Conservation (phyloP, 2,888 invertebrate genomes). For the Drosophila diplacantha region DNA sequence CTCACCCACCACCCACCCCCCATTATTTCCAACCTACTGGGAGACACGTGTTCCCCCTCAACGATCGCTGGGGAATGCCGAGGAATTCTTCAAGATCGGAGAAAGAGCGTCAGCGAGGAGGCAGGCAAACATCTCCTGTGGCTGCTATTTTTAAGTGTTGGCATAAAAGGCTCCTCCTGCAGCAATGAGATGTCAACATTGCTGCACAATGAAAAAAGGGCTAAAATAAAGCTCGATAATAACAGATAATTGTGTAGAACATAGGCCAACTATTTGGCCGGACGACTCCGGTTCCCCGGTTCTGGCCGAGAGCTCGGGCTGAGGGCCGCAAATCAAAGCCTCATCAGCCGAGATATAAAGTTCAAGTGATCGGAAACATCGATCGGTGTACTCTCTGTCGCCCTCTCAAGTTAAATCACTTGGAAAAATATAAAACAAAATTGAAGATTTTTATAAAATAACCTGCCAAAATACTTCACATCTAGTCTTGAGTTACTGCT, state of each 20-base stretch:
- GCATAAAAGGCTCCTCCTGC: slow-evolving; percentile 55
- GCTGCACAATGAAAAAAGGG: slow-evolving; percentile 35
- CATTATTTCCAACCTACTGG: slow-evolving; percentile 4
- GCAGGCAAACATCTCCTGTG: slow-evolving; percentile 47
- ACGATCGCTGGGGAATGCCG: slow-evolving; percentile 33
- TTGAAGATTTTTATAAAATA: neutral
- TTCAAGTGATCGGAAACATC: slow-evolving; percentile 67
- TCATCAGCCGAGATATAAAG: slow-evolving; percentile 67
- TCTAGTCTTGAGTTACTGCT: neutral
- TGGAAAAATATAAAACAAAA: neutral
- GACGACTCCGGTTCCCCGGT: slow-evolving; percentile 26
- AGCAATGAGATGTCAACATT: slow-evolving; percentile 66
- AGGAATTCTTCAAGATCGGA: slow-evolving; percentile 24
- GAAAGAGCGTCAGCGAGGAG: slow-evolving; percentile 1
- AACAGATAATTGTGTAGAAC: slow-evolving; percentile 77
- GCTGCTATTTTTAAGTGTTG: slow-evolving; percentile 69
- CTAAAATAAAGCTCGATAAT: slow-evolving; percentile 64
- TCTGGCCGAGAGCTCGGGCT: slow-evolving; percentile 24
- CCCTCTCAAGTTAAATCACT: slow-evolving; percentile 19
- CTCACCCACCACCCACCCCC: slow-evolving; percentile 3
- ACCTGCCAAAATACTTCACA: too few species aligned
- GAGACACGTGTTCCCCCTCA: slow-evolving; percentile 66
- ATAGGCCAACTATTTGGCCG: slow-evolving; percentile 70
- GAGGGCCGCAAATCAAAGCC: slow-evolving; percentile 66
- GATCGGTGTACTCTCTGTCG: slow-evolving; percentile 35